Conservation (phyloP, 2,797 vertebrate species). For the Crenuchus spilurus region DNA sequence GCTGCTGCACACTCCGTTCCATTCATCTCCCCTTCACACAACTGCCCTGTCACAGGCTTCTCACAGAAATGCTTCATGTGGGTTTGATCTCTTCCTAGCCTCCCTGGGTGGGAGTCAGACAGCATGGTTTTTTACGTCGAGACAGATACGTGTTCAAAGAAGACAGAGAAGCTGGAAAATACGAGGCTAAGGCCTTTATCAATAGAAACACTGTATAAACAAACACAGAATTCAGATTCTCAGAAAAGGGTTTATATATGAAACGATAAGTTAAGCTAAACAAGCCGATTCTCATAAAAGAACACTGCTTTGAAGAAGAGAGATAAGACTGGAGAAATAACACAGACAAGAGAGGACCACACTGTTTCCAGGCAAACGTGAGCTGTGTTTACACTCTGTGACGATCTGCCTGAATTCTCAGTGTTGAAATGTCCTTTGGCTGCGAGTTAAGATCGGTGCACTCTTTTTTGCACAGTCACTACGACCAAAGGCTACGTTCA, state of each 20-base stretch:
- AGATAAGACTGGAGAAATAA: not conserved
- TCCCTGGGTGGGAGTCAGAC: constrained; percentile 4
- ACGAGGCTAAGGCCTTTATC: not conserved
- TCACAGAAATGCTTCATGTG: not conserved
- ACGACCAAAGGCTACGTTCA: too few relatives aligned
- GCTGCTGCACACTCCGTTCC: not conserved
- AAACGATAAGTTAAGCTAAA: not conserved
- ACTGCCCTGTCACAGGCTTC: not conserved
- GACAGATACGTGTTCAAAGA: not conserved
- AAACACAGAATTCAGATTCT: too few relatives aligned
- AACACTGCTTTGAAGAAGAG: not conserved
- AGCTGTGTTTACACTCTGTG: too few relatives aligned
- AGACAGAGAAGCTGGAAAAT: not conserved
- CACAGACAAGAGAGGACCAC: not conserved
- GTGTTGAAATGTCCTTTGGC: too few relatives aligned
- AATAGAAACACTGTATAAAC: not conserved
- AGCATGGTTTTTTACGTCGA: not conserved
- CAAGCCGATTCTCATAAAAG: not conserved
- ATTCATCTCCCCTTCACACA: constrained; percentile 4
- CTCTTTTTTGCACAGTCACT: too few relatives aligned
- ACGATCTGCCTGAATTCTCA: too few relatives aligned
- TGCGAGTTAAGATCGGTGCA: too few relatives aligned
- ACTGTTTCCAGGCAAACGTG: not conserved
- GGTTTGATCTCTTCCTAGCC: not conserved
- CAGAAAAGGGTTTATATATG: not conserved